Conservation (phyloP, 2,113 vertebrate genomes). For the Corvus moneduloides region DNA sequence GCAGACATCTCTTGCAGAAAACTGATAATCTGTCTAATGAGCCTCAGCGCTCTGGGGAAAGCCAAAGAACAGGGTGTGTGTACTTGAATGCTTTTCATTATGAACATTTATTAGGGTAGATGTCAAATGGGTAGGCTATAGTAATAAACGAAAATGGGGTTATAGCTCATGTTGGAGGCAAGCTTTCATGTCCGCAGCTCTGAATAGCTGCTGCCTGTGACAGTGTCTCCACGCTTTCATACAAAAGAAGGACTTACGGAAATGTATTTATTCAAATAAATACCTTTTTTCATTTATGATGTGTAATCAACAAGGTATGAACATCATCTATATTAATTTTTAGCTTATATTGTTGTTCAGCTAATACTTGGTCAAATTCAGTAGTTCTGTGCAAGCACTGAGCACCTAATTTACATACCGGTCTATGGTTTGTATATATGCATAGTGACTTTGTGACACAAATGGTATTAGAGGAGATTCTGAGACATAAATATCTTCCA, state of each 20-base stretch:
- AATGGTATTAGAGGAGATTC: background rate
- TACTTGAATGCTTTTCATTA: background rate
- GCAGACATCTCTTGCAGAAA: background rate
- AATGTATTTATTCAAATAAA: background rate
- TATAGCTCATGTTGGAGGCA: background rate
- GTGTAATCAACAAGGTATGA: background rate
- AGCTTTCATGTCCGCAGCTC: background rate
- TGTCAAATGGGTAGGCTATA: background rate
- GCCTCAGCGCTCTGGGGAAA: background rate
- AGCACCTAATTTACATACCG: background rate
- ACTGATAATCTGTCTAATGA: background rate
- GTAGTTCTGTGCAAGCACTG: background rate
- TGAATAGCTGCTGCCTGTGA: background rate
- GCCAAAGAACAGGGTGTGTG: background rate
- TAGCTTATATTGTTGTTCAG: background rate
- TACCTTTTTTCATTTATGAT: background rate
- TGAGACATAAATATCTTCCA: background rate
- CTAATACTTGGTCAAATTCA: background rate
- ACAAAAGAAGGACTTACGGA: background rate
- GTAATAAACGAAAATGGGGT: conserved; percentile 15
- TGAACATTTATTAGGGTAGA: conserved; percentile 1
- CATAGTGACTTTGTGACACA: background rate
- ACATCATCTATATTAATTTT: background rate
- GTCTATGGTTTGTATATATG: background rate
- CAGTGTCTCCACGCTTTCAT: background rate